Evolutionary conservation across 2,888 invertebrate species (phyloP), one percentile per base, ranked within the genome.

Genomic region (Agriopis leucophaearia): DNA sequence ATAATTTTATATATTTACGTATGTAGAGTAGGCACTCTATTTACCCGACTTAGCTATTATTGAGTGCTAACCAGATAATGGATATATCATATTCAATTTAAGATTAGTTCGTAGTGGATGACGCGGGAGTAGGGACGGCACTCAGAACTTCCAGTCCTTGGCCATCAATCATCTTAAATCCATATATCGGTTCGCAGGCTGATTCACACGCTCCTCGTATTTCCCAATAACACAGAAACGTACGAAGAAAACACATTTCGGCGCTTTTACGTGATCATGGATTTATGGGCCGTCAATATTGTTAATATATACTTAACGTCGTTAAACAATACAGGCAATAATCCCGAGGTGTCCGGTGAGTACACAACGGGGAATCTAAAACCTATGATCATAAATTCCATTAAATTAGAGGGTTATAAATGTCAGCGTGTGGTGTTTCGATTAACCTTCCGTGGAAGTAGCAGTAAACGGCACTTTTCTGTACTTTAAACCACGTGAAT

Each of bases 331-430:
- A 74, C 68, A 62, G 69, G 72, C 60, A 45, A 60, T 66, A 67
- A 74, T 75, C 73, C 70, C 64, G 74, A 78, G 74, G 79, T 75
- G 74, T 63, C 65, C 69, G 64, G 48, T 71, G 60, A 64, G 72
- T 69, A 60, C 61, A 71, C 66, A 58, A 63, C 63, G 61, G 70
- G 66, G 70, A 73, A 74, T 77, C 70, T 72, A 70, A 74, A 73
- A 73, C 65, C 50, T 72, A 67, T 73, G 72, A 79, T 81, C 73
- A 80, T 79, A 79, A 80, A 84, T 83, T 82, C 75, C 54, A 76
- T 83, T 81, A 82, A 83, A 82, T 82, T 81, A 80, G 82, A 82
- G 75, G 76, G 76, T 71, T 76, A 77, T 85, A 81, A 85, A 85
- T 84, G 81, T 76, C 82, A 84, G 78, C 71, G 69, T 76, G 71